Evolutionary conservation across 1,140 invertebrate genomes (phyloP), one percentile per base, ranked within the genome.

Genomic region (Drosophila tristis): DNA sequence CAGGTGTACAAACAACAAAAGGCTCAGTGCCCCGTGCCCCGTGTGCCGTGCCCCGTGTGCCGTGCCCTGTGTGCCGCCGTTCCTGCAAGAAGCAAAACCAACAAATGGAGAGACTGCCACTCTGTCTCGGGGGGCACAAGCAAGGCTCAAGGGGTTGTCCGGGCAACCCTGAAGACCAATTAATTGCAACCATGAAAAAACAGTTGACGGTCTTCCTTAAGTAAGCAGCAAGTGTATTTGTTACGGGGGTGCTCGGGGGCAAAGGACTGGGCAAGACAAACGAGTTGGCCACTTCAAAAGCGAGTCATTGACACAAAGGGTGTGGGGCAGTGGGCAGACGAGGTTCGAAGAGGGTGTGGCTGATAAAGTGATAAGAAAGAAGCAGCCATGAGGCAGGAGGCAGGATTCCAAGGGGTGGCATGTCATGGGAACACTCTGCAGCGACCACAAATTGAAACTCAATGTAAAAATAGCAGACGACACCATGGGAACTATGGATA

Each of bases 1-100:
- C 77, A 71, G 81, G 81, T 86, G 82, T 62, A 74, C 51, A 86
- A 85, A 85, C 67, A 85, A 64, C 35, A 39, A 39, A 29, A 39
- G 31, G 2, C 31, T 4, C 2, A 1, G 26, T 29, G 5, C 6
- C 26, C 6, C 6, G 26, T 7, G 7, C 26, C 5, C 26, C 26
- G 26, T 29, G 26, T 4, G 20, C 20, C 20, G 2, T n/a, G n/a
- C n/a, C n/a, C n/a, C n/a, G n/a, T n/a, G n/a, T n/a, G n/a, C n/a
- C n/a, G n/a, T n/a, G n/a, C 26, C 0, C 26, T 29, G 26, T 16
- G 0, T 16, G 20, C 20, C 20, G 2, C 20, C 20, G 1, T 20
- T 20, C 20, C 20, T 0, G 13, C 45, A 51, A 56, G 39, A 26
- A 42, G 44, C 20, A 60, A 50, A 47, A 65, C 65, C 44, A 74